phyloP scores from a whole-genome alignment of 2,113 vertebrate genomes.

The Petrocephalus microphthalmus region DNA sequence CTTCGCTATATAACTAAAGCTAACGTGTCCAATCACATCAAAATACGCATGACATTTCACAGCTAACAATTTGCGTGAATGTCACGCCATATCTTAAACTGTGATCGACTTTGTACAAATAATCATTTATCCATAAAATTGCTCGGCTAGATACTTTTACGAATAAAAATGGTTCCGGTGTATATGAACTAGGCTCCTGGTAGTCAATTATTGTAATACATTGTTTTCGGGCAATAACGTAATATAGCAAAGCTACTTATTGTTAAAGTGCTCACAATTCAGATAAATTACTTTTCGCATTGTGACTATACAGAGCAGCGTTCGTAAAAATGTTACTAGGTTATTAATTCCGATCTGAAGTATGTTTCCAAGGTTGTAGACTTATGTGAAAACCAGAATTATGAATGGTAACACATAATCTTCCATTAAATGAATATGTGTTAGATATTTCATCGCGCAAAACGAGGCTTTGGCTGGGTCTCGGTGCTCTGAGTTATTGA shows the following conservation, averaged over 20 bases:
- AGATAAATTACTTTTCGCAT: background rate
- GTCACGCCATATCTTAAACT: background rate
- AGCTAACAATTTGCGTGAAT: background rate
- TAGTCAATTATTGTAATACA: background rate
- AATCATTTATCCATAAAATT: background rate
- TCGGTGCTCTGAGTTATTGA: background rate
- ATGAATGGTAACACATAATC: background rate
- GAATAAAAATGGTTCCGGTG: background rate
- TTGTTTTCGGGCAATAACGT: background rate
- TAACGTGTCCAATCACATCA: background rate
- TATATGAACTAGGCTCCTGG: background rate
- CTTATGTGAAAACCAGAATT: background rate
- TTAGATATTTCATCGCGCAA: background rate
- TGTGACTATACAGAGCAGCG: background rate
- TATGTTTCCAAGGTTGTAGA: background rate
- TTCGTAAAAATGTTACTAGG: background rate
- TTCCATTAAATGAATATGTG: background rate
- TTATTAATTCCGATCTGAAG: background rate
- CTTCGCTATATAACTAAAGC: too few species aligned
- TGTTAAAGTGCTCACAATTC: background rate
- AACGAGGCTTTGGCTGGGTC: background rate
- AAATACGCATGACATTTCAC: background rate
- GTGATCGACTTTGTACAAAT: background rate
- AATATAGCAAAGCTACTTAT: background rate
- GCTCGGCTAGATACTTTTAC: background rate